phyloP scores from a whole-genome alignment of 2,797 vertebrate genomes.

The Darevskia mixta region DNA sequence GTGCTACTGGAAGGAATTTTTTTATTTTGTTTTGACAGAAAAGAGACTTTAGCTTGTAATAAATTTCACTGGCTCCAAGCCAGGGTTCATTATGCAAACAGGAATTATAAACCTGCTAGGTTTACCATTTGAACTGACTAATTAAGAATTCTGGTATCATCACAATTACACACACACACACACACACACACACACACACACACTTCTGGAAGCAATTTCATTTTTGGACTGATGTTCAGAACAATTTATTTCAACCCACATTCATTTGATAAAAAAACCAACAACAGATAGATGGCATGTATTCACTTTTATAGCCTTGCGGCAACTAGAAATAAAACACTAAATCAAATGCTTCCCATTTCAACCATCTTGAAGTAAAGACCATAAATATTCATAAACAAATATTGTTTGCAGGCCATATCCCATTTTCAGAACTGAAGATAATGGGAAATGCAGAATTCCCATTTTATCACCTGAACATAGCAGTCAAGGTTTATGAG shows the following conservation, averaged over 20 bases:
- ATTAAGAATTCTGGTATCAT: no score
- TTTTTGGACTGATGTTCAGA: neutral
- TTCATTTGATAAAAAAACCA: neutral
- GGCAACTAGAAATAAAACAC: slow-evolving; percentile 2
- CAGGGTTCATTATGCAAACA: no score
- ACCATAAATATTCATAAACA: neutral
- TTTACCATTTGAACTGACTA: no score
- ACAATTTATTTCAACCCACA: neutral
- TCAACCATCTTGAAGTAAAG: neutral
- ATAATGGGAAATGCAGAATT: neutral
- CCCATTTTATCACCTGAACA: neutral
- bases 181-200: neutral
- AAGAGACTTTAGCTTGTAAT: no score
- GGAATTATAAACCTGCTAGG: no score
- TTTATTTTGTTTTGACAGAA: no score
- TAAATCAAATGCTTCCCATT: neutral
- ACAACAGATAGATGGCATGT: neutral
- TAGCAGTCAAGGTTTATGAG: neutral
- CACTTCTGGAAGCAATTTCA: neutral
- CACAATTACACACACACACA: neutral
- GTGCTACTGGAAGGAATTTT: no score
- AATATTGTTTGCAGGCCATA: neutral
- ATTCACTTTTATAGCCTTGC: neutral
- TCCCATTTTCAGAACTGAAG: neutral
- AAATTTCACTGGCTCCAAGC: no score